A percentile compares a stretch with the other conserved stretches of the same genome.
Evolutionary conservation across 2,888 invertebrate genomes (phyloP).

Genomic region (Ypsolopha scabrella): DNA sequence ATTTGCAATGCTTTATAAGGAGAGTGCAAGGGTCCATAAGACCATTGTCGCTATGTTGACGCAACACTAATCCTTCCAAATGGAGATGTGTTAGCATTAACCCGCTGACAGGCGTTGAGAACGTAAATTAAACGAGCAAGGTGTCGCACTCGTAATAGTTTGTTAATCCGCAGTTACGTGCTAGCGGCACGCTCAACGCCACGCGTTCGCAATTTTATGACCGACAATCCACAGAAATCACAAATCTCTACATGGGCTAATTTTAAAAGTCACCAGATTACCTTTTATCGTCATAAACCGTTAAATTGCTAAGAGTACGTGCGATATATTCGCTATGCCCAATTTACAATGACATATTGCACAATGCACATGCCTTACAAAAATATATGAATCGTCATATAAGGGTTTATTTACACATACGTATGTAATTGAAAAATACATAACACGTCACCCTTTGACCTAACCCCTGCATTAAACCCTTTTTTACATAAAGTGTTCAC

Average conservation of each 20-base stretch:
- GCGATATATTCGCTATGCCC: too few species aligned
- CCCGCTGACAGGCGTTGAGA: constrained; percentile 55
- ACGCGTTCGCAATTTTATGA: constrained; percentile 31
- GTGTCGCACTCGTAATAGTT: constrained; percentile 25
- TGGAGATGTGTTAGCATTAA: constrained; percentile 42
- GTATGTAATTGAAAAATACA: neutral
- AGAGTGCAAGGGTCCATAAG: too few species aligned
- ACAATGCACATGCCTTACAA: too few species aligned
- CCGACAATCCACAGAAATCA: constrained; percentile 11
- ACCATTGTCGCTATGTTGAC: constrained; percentile 15
- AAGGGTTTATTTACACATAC: neutral
- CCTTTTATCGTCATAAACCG: constrained; percentile 18
- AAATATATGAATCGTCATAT: neutral
- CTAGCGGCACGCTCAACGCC: constrained; percentile 38
- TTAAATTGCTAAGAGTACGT: neutral
- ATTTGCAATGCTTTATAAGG: too few species aligned
- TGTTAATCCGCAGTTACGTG: constrained; percentile 40
- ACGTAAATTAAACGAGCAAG: constrained; percentile 44
- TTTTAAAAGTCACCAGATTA: constrained; percentile 53
- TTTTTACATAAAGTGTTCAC: constrained; percentile 20
- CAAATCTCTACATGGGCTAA: constrained; percentile 16
- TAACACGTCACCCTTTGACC: constrained; percentile 9
- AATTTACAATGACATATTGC: neutral
- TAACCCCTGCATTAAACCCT: constrained; percentile 37
- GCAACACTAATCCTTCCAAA: constrained; percentile 44